phyloP scores from a whole-genome alignment of 1,140 invertebrate genomes.

The Pentalonia nigronervosa region DNA sequence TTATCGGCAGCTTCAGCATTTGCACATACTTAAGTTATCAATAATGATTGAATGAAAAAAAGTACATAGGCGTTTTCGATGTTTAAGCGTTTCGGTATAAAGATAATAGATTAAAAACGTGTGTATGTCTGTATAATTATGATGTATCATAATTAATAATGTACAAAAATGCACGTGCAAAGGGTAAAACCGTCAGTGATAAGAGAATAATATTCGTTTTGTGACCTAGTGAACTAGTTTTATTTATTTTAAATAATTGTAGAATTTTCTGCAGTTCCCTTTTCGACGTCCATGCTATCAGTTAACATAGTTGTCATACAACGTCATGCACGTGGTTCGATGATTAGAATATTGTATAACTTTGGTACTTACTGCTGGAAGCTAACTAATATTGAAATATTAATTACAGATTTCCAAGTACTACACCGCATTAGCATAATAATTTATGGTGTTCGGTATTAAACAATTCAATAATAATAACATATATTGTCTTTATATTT shows the following conservation, averaged over 20 bases:
- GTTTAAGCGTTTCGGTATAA: neutral
- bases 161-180: neutral
- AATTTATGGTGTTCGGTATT: too few species aligned
- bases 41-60: neutral
- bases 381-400: neutral
- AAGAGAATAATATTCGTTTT: neutral
- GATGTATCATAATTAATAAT: slow-evolving; percentile 1
- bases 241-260: neutral
- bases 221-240: slow-evolving; percentile 11
- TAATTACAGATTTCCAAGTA: neutral
- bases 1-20: neutral
- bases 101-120: neutral
- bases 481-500: too few species aligned
- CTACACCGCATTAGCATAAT: too few species aligned
- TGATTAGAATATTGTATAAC: neutral
- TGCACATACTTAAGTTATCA: neutral
- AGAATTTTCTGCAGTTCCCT: neutral
- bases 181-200: neutral
- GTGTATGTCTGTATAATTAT: neutral
- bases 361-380: neutral
- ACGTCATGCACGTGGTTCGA: neutral
- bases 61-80: neutral
- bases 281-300: neutral
- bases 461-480: too few species aligned
- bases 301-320: neutral